A percentile compares a stretch with the other conserved stretches of the same genome.
phyloP scores from a whole-genome alignment of 2,888 invertebrate genomes.

The Hydroisotoma schaefferi region DNA sequence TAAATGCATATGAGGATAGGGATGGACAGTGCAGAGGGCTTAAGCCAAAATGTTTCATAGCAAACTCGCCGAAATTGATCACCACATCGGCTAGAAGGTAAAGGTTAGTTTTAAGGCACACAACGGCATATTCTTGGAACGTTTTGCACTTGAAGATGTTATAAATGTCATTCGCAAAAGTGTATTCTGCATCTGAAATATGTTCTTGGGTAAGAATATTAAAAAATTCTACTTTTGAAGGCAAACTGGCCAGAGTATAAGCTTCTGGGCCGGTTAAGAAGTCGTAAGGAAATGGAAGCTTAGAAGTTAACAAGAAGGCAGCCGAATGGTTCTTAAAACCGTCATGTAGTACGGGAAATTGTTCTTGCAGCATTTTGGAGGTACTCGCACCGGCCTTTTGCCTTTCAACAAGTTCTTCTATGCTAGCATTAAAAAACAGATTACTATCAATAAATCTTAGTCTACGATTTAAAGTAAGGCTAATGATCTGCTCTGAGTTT shows the following conservation, averaged over 20 bases:
- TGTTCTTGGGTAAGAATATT: neutral
- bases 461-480: neutral
- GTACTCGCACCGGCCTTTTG: neutral
- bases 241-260: neutral
- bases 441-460: constrained; percentile 5
- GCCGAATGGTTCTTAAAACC: neutral
- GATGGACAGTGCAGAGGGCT: neutral
- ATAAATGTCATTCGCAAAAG: neutral
- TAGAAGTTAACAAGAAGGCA: neutral
- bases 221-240: neutral
- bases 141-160: neutral
- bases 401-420: neutral
- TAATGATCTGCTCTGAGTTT: neutral
- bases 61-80: neutral
- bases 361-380: no score
- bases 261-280: neutral
- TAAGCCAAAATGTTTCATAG: neutral
- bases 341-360: neutral
- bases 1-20: neutral
- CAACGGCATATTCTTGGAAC: neutral
- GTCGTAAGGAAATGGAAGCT: neutral
- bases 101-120: neutral
- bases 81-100: neutral
- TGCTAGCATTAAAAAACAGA: neutral
- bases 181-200: neutral